These are phyloP conservation scores for Drosophila parabipectinata DNA, from an alignment of 1,140 invertebrate genomes.

Conservation along the genomic window DNA sequence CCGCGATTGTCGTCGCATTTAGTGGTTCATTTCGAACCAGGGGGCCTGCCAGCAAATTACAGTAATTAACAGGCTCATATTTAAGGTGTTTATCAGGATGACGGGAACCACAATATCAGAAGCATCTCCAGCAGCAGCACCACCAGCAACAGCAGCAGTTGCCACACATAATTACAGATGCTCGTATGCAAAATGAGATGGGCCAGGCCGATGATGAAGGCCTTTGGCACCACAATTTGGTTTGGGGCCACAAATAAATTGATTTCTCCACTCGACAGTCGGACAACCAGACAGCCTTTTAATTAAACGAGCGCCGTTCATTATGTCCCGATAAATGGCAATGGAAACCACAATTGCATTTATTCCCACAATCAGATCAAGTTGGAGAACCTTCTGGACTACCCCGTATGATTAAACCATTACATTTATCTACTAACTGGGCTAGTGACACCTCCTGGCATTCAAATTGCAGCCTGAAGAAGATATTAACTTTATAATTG, in stretches of 20 bases:
- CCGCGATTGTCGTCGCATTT: slow-evolving; percentile 64
- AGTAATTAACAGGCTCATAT: slow-evolving; percentile 67
- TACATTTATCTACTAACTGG: slow-evolving; percentile 42
- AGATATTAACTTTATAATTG: slow-evolving; percentile 80
- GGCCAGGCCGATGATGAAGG: slow-evolving; percentile 12
- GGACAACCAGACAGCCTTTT: slow-evolving; percentile 34
- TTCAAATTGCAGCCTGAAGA: slow-evolving; percentile 46
- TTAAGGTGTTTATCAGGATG: slow-evolving; percentile 70
- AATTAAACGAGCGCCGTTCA: slow-evolving; percentile 57
- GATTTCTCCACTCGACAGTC: slow-evolving; percentile 42
- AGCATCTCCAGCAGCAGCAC: not conserved
- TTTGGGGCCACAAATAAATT: slow-evolving; percentile 63
- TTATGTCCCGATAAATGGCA: slow-evolving; percentile 15
- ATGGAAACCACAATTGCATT: slow-evolving; percentile 13
- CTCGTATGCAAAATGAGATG: slow-evolving; percentile 49
- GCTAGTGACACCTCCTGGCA: slow-evolving; percentile 47
- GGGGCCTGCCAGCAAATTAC: slow-evolving; percentile 54
- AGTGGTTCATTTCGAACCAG: slow-evolving; percentile 39
- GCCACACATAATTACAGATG: slow-evolving; percentile 38
- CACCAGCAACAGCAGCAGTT: not conserved
- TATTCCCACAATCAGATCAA: slow-evolving; percentile 1
- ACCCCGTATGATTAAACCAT: slow-evolving; percentile 71
- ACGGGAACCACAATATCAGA: not conserved
- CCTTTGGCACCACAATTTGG: slow-evolving; percentile 59
- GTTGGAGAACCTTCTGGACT: no score